Evolutionary conservation across 2,888 invertebrate genomes (phyloP), one percentile per base, ranked within the genome.

Genomic region (Lepidocyrtoides sp.): DNA sequence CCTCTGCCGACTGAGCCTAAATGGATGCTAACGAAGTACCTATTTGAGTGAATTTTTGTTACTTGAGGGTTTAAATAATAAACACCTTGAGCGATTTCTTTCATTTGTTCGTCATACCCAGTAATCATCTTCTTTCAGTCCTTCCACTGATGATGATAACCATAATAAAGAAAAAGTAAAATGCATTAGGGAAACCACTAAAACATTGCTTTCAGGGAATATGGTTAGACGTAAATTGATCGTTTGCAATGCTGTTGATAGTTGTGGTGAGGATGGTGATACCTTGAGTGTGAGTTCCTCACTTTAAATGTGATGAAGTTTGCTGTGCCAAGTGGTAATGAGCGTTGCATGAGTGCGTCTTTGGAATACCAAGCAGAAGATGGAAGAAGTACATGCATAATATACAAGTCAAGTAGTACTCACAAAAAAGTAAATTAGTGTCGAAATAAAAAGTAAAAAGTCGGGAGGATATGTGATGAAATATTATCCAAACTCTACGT

Each of bases 41-140:
- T 72, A 12, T 7, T 29, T 20, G 54, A 20, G 26, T 44, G 69
- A 26, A 36, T 63, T 48, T 77, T 66, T 79, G 4, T 79, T 7
- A 41, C 89, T 89, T 41, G 69, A 66, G 89, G 89, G 57, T 41
- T 72, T 63, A 69, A 60, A 54, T 54, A 81, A 41, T 69, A 85
- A 66, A 82, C 57, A 89, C 89, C 82, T 89, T 82, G 89, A 89
- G 89, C 36, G 2, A 60, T 69, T 81, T 75, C 41, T 72, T 89
- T 36, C 89, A 72, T 82, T 82, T 82, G 32, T 17, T 12, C 7
- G n/a, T 57, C 57, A 20, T 69, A 82, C 69, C 89, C 57, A 82
- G 57, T 75, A 82, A 89, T 89, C 89, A 89, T 82, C 26, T 82
- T 20, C 72, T 44, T 23, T 82, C 72, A 72, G 72, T 57, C 72